Base-by-base conservation (phyloP, 2,113 vertebrate genomes). In the Petromus typicus region DNA sequence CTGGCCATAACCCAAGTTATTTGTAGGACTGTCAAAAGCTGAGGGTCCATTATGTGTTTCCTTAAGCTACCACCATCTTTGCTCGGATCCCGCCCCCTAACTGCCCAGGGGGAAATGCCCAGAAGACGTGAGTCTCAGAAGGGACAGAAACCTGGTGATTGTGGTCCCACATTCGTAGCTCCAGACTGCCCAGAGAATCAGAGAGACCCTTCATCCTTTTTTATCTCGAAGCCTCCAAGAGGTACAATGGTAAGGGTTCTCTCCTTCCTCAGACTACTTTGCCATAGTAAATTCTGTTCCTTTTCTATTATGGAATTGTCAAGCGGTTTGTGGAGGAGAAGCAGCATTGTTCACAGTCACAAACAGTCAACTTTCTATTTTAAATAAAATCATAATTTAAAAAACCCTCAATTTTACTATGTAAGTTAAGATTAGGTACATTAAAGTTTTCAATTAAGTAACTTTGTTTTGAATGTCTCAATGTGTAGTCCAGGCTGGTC, bases 361-460 rank as follows among this genome's bases (percentile, higher is more conserved):
- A 90, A 83, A 61, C 22, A 66, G n/a, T 57, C 43, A 87, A 32
- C 54, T 96, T 87, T 83, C 56, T 59, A 51, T 57, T 25, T 80
- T 80, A 25, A 18, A 82, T 30, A 80, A 79, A 93, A 73, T 64
- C 86, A 69, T 45, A 86, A 45, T 54, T n/a, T n/a, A n/a, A 71
- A 79, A 89, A 78, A 10, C 16, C 37, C 7, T 69, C 51, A 34
- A 66, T 79, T 73, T 89, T 93, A 89, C 66, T 64, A 37, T 45
- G 13, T 56, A 64, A 85, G 51, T 84, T 86, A 86, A 83, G 95
- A 67, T 69, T 85, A 61, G 71, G 84, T 86, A 66, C 32, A 43
- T 30, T 54, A 69, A n/a, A 85, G 27, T 16, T 89, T 93, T 69
- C n/a, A 13, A 78, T 69, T 81, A 88, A 81, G 69, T 67, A 61